A percentile compares a stretch with the other conserved stretches of the same genome.
Evolutionary conservation across 2,113 vertebrate species (phyloP).

Genomic region (Suricata suricatta): DNA sequence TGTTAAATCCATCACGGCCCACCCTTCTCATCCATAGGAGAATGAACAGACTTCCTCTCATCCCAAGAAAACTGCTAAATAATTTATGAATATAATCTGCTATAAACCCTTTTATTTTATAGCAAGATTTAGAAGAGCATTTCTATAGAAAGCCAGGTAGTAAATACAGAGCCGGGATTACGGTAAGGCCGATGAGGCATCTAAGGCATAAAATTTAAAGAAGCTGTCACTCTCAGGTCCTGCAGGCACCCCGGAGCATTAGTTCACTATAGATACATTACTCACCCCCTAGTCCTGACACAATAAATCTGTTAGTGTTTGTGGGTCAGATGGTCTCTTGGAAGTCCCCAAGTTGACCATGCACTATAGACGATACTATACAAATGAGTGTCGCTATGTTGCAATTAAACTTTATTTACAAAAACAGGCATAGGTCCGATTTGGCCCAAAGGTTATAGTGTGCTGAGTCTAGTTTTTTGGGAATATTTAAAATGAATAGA

Average conservation of each 20-base stretch:
- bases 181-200: not conserved
- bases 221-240: not conserved
- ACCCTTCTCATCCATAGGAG: not conserved
- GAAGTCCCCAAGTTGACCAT: not conserved
- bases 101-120: not conserved
- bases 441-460: not conserved
- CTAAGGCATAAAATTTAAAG: not conserved
- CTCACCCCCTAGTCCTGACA: not conserved
- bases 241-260: not conserved
- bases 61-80: not conserved
- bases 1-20: not conserved
- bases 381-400: not conserved
- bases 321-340: not conserved
- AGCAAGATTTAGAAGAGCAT: not conserved
- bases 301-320: not conserved
- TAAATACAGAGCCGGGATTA: not conserved
- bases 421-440: not conserved
- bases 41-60: not conserved
- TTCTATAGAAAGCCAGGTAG: not conserved
- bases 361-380: not conserved
- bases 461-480: not conserved
- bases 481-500: slow-evolving; percentile 40
- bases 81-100: slow-evolving; percentile 1
- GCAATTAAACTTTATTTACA: slow-evolving; percentile 15
- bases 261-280: not conserved